phyloP scores from a whole-genome alignment of 2,888 invertebrate genomes.

The Gryllus longicercus region DNA sequence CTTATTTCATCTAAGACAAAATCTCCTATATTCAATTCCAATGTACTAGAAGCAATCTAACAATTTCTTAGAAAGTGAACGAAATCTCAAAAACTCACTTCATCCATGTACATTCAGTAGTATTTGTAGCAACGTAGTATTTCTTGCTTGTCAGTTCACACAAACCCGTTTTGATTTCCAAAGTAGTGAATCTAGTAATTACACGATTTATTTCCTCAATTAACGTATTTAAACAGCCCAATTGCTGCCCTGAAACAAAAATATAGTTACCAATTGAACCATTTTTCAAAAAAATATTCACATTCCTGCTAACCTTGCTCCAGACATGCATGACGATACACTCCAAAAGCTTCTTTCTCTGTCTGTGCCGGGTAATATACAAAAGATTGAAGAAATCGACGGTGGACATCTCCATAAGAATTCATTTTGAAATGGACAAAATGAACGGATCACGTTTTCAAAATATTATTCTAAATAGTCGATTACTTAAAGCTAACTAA shows the following conservation, averaged over 20 bases:
- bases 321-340: neutral
- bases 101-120: neutral
- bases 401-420: neutral
- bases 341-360: neutral
- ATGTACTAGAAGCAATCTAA: too few relatives aligned
- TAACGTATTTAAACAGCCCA: neutral
- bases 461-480: too few relatives aligned
- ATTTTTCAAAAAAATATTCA: neutral
- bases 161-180: neutral
- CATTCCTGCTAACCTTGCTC: neutral
- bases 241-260: neutral
- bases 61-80: too few relatives aligned
- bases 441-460: too few relatives aligned
- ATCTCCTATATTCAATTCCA: too few relatives aligned
- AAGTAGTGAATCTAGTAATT: neutral
- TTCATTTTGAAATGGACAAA: neutral
- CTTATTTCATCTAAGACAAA: too few relatives aligned
- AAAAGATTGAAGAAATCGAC: neutral
- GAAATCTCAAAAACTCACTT: neutral
- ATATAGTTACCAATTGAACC: neutral
- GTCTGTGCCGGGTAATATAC: neutral
- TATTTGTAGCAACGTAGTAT: neutral
- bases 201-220: neutral
- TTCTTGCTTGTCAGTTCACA: neutral
- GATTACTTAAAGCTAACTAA: too few relatives aligned